A percentile compares a stretch with the other conserved stretches of the same genome.
These are phyloP conservation scores for Asarcornis scutulata DNA, from an alignment of 2,113 vertebrate genomes.

Conservation along the genomic window DNA sequence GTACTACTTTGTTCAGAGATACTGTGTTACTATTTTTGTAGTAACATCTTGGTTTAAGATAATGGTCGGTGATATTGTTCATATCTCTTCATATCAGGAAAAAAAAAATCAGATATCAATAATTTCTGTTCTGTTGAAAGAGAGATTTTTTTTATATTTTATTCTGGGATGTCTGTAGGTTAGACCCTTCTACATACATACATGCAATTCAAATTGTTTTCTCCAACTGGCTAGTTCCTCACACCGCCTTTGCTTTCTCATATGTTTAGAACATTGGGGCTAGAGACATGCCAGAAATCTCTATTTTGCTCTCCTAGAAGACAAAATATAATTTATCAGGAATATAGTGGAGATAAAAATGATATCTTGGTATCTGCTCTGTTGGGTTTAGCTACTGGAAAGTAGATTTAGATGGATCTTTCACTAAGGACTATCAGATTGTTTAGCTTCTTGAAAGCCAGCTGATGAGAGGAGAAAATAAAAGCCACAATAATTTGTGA, in stretches of 20 bases:
- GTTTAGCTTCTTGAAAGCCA: background rate
- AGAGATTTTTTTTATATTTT: background rate
- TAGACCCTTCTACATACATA: background rate
- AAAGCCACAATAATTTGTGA: background rate
- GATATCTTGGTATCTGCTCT: background rate
- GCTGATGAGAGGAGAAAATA: background rate
- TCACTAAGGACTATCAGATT: background rate
- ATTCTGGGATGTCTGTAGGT: background rate
- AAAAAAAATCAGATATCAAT: background rate
- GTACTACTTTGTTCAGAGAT: background rate
- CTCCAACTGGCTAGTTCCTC: background rate
- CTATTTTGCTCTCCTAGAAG: too few relatives aligned
- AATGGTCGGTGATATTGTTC: background rate
- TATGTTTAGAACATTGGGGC: background rate
- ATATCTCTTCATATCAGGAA: background rate
- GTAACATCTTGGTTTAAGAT: background rate
- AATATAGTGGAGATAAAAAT: background rate
- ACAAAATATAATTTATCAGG: background rate
- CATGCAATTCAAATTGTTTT: background rate
- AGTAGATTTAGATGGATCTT: background rate
- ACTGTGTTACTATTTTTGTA: background rate
- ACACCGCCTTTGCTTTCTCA: background rate
- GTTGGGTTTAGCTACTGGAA: background rate
- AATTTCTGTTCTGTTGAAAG: background rate
- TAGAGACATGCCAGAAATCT: rapidly evolving